Evolutionary conservation across 2,888 invertebrate genomes (phyloP), one percentile per base, ranked within the genome.

Genomic region (Sipunculus nudus): DNA sequence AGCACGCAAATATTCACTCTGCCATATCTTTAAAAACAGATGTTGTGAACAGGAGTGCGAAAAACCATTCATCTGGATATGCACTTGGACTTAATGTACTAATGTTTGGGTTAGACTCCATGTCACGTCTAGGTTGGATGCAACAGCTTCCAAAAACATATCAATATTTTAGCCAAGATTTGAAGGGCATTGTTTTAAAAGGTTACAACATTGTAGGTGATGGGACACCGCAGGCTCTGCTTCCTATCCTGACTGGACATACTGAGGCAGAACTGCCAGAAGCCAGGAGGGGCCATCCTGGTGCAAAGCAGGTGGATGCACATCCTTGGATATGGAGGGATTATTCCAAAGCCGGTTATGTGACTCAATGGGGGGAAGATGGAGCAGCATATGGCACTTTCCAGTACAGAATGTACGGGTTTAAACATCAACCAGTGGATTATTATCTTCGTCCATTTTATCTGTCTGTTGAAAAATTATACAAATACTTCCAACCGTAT

Each of bases 271-370:
- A 57, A 40, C 47, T 61, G 2, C 61, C 61, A 13, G 58, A 59
- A 46, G 58, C 58, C 3, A 16, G 57, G 3, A 53, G 53, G 21
- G 38, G 48, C 85, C 89, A 46, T 87, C 88, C 79, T 79, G 85
- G 39, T 43, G 89, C 91, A 0, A 82, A 86, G 16, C 88, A 86
- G 49, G 89, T 95, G 0, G 89, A 95, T 79, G 85, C 88, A 0
- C 92, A 92, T 85, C 93, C 94, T 0, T 91, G 94, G 85, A 88
- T 95, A 66, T 96, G 95, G 91, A 90, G 92, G 69, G 88, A 91
- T 53, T 90, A 90, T 70, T 88, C 88, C 53, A 70, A 78, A 4
- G 69, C 70, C 5, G 85, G 86, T 2, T 86, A 86, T 67, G 81
- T 79, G 28, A 92, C 93, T 1, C 91, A 91, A 0, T 96, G 91